Evolutionary conservation across 1,140 invertebrate species (phyloP), one percentile per base, ranked within the genome.

Genomic region (Parapsyche elsis): DNA sequence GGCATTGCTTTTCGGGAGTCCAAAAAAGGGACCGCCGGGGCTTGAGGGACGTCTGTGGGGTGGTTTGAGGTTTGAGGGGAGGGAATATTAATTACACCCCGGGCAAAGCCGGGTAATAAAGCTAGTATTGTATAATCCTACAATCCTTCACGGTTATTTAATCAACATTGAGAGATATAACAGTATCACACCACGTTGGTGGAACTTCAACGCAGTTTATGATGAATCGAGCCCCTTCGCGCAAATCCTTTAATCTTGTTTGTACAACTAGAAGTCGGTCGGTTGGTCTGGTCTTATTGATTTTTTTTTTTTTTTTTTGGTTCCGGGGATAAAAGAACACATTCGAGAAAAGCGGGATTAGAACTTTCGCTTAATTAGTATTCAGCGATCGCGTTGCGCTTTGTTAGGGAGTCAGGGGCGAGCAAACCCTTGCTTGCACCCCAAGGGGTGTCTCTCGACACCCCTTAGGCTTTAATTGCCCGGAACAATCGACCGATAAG

Each of bases 401-500:
- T 67, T 67, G 64, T 67, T 67, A 67, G 64, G 49, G 10, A 10
- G 12, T 1, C 10, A 5, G n/a, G 21, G n/a, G 19, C 1, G 2
- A 16, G 2, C 1, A 5, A 71, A 71, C 70, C 70, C 70, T 71
- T 71, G 70, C 70, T 53, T 53, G 49, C 12, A 26, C 1, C 70
- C 5, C 14, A n/a, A n/a, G n/a, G n/a, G n/a, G n/a, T 16, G 70
- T 26, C 70, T 45, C 44, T 23, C 30, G 16, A 73, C 71, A 70
- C 46, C 23, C 71, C 76, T 73, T 74, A 21, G 9, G 77, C 71
- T 76, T 83, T 83, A 83, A 83, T 83, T 83, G 81, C 76, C 79
- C 46, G 79, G 81, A 83, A 83, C 81, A 83, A 83, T 83, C 80
- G 53, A 74, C 71, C 80, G 23, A 71, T 83, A 83, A 81, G 81